phyloP scores from a whole-genome alignment of 1,140 invertebrate species.

The Drosophila prosaltans region DNA sequence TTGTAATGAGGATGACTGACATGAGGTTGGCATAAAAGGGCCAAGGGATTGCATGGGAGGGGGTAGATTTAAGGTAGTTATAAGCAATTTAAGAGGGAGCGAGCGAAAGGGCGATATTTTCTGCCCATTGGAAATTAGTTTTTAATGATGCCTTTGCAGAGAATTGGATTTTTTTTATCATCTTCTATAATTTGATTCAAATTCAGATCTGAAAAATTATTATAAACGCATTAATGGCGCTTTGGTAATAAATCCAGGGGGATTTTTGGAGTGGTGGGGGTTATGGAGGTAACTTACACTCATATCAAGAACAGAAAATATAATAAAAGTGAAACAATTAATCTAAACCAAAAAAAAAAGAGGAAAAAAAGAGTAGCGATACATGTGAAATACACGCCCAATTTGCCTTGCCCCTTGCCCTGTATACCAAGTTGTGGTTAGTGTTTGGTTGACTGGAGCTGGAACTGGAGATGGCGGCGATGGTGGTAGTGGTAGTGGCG shows the following conservation, averaged over 20 bases:
- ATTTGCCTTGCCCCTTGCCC: constrained; percentile 13
- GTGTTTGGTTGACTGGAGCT: constrained; percentile 21
- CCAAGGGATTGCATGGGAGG: not conserved
- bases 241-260: constrained; percentile 17
- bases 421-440: constrained; percentile 10
- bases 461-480: constrained; percentile 22
- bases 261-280: constrained; percentile 2
- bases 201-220: constrained; percentile 73
- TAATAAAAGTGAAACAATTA: constrained; percentile 81
- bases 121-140: constrained; percentile 58
- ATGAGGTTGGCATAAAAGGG: constrained; percentile 16
- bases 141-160: constrained; percentile 78
- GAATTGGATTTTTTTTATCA: constrained; percentile 44
- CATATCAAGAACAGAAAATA: constrained; percentile 73
- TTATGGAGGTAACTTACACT: constrained; percentile 3
- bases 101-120: constrained; percentile 54
- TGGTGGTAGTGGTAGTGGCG: constrained; percentile 39
- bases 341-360: constrained; percentile 56
- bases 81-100: constrained; percentile 66
- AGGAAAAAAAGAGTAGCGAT: constrained; percentile 55
- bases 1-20: constrained; percentile 13
- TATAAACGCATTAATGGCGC: constrained; percentile 81
- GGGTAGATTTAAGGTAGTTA: not conserved
- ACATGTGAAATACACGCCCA: constrained; percentile 68
- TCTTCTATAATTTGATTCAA: constrained; percentile 9